A percentile compares a stretch with the other conserved stretches of the same genome.
phyloP scores from a whole-genome alignment of 2,797 vertebrate species.

The Poeciliopsis presidionis region DNA sequence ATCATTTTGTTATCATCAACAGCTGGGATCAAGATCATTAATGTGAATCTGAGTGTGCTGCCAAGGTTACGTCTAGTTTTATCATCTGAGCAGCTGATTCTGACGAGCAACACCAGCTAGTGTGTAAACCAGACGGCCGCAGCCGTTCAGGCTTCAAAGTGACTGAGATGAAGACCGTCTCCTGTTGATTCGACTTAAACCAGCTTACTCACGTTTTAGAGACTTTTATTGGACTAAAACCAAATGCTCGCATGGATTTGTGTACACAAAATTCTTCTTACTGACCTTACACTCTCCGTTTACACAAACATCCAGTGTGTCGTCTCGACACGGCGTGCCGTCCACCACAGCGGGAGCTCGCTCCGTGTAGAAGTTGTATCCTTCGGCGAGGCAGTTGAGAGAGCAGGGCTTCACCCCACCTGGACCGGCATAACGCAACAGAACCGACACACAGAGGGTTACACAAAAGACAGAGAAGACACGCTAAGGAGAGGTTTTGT shows the following conservation, averaged over 20 bases:
- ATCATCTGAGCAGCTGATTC: slow-evolving; percentile 50
- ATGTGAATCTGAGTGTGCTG: slow-evolving; percentile 31
- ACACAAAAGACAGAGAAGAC: neutral
- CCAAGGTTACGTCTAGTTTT: slow-evolving; percentile 43
- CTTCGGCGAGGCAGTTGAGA: slow-evolving; percentile 94
- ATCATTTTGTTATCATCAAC: slow-evolving; percentile 45
- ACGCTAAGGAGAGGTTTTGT: too few relatives aligned
- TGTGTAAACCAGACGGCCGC: slow-evolving; percentile 43
- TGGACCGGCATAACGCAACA: slow-evolving; percentile 54
- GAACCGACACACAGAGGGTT: slow-evolving; percentile 2
- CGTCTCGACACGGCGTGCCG: slow-evolving; percentile 89
- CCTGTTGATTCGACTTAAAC: slow-evolving; percentile 18
- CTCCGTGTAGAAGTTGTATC: slow-evolving; percentile 99
- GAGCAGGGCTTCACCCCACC: slow-evolving; percentile 97
- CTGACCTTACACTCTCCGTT: slow-evolving; percentile 97
- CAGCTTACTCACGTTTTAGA: slow-evolving; percentile 3
- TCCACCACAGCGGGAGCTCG: slow-evolving; percentile 94
- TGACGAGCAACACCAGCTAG: slow-evolving; percentile 43
- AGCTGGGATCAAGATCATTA: slow-evolving; percentile 31
- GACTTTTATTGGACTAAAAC: slow-evolving; percentile 6
- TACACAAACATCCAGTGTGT: slow-evolving; percentile 94
- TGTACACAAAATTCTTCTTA: slow-evolving; percentile 1
- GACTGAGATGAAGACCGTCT: slow-evolving; percentile 21
- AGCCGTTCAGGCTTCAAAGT: slow-evolving; percentile 25
- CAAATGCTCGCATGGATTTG: neutral